Evolutionary conservation across 2,797 vertebrate genomes (phyloP).

Genomic region (Cryptoprocta ferox): DNA sequence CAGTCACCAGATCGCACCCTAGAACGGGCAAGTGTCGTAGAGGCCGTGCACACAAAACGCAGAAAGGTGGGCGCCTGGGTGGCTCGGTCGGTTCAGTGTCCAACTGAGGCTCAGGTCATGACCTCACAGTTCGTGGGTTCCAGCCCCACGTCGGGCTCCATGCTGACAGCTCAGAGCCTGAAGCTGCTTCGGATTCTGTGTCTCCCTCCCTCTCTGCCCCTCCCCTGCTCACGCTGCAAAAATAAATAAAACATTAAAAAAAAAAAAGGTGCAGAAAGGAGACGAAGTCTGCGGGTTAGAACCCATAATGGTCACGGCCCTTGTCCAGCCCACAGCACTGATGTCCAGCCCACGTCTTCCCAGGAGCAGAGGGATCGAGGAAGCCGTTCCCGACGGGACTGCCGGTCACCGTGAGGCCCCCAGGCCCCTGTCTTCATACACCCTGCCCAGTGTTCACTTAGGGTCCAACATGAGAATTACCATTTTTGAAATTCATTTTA

Average conservation of each 20-base stretch:
- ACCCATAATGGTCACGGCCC: background rate
- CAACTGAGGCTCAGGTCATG: no score
- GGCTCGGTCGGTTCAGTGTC: no score
- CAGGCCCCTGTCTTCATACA: background rate
- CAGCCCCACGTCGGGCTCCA: no score
- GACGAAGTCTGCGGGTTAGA: background rate
- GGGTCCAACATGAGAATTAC: background rate
- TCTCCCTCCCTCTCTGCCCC: no score
- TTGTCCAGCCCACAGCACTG: accelerated
- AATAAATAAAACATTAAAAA: no score
- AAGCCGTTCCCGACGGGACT: background rate
- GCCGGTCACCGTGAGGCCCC: background rate
- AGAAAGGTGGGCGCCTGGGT: no score
- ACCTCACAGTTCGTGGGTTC: no score
- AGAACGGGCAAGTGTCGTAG: background rate
- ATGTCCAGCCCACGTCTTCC: background rate
- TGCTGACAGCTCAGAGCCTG: no score
- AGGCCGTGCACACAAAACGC: no score
- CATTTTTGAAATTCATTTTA: background rate
- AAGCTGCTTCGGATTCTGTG: no score
- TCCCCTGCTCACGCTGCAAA: no score
- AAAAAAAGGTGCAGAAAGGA: background rate
- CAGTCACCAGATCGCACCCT: no score
- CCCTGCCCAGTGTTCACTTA: background rate
- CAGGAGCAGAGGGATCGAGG: background rate